Evolutionary conservation across 2,797 vertebrate species (phyloP).

Genomic region (Apogon talboti): DNA sequence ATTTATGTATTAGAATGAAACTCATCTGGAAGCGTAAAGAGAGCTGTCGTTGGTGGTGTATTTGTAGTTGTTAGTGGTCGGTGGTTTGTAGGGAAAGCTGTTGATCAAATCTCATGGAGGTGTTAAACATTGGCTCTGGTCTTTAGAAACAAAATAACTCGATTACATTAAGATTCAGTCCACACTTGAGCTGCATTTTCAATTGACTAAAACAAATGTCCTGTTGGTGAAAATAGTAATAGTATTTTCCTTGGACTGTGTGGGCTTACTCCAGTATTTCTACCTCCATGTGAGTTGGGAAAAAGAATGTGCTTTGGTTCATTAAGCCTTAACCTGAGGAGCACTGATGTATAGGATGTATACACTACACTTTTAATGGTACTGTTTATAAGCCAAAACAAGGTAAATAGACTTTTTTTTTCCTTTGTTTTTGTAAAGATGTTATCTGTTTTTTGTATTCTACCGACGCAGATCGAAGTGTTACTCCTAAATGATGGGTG

Average conservation of each 20-base stretch:
- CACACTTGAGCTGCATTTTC: slow-evolving; percentile 41
- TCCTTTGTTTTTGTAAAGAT: slow-evolving; percentile 70
- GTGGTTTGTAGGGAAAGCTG: slow-evolving; percentile 16
- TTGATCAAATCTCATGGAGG: slow-evolving; percentile 32
- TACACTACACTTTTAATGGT: slow-evolving; percentile 82
- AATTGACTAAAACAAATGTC: slow-evolving; percentile 31
- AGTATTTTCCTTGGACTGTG: slow-evolving; percentile 53
- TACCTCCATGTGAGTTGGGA: slow-evolving; percentile 78
- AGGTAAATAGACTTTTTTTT: slow-evolving; percentile 48
- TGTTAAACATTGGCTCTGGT: slow-evolving; percentile 33
- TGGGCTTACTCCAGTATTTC: slow-evolving; percentile 78
- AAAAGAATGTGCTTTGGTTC: slow-evolving; percentile 77
- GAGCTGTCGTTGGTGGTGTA: slow-evolving; percentile 31
- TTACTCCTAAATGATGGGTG: slow-evolving; percentile 55
- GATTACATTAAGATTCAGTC: slow-evolving; percentile 35
- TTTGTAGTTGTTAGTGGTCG: slow-evolving; percentile 30
- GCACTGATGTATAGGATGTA: slow-evolving; percentile 81
- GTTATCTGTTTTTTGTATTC: slow-evolving; percentile 63
- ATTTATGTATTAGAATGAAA: slow-evolving; percentile 65
- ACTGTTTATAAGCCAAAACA: slow-evolving; percentile 77
- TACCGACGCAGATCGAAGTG: slow-evolving; percentile 59
- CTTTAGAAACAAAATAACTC: slow-evolving; percentile 33
- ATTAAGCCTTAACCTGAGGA: slow-evolving; percentile 75
- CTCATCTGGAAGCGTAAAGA: slow-evolving; percentile 34
- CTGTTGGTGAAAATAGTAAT: slow-evolving; percentile 38